Base-by-base conservation (phyloP, 2,888 invertebrate species). In the Octonoba sinensis region DNA sequence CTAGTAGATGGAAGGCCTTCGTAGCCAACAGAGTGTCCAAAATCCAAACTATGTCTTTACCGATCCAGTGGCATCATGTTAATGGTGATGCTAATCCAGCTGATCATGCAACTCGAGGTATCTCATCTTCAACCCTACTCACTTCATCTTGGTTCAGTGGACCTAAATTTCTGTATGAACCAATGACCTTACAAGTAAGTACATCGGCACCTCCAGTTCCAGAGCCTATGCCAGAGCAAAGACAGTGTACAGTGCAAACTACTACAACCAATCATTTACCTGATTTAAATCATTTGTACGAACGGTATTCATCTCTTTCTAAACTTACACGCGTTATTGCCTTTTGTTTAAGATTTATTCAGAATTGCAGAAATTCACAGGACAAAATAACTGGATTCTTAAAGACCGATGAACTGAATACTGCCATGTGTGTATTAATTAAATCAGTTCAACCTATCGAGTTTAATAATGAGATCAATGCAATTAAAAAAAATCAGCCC, bases 61-160 rank as follows among this genome's bases (percentile, higher is more conserved):
- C 85, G 0, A 54, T 18, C n/a, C 54, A 54, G 16, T 54, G 54
- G 54, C 54, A 54, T 8, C 54, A 54, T 54, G 54, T 54, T 18
- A 6, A 4, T 6, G 16, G 54, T 4, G 54, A 84, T 13, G 76
- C 84, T 0, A 87, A 87, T 75, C 86, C 87, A 4, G 87, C 87
- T 11, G 87, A 87, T 75, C 73, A 84, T 8, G 84, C 85, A 1
- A 86, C 85, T 11, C 46, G 86, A 44, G 87, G 87, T 12, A 2
- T 85, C n/a, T 22, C 75, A 13, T 71, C 83, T 0, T 27, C 56
- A 1, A 73, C 84, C n/a, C 69, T 85, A 12, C 46, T 69, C 2
- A 36, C 69, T 18, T 15, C 60, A 3, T 20, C 84, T 0, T 87
- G 86, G 86, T 86, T 85, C 84, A 44, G 76, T 11, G 86, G 87